Percentiles rank a stretch among this genome's conserved stretches.
These are phyloP conservation scores for Drosophila kikkawai DNA, from an alignment of 1,140 invertebrate genomes.

Conservation along the genomic window DNA sequence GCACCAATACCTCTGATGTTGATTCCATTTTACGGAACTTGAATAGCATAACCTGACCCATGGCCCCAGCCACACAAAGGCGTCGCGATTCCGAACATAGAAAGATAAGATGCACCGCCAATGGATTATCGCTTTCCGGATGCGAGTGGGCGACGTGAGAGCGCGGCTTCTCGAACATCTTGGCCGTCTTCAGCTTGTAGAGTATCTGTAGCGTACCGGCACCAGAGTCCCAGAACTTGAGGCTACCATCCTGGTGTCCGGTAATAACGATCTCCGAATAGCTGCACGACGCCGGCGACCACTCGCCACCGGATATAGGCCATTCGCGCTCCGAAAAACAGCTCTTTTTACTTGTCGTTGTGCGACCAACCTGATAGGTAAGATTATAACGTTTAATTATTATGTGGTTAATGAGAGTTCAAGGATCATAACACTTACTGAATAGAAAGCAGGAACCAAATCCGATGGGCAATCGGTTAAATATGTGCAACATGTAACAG, in stretches of 20 bases:
- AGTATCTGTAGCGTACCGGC: constrained; percentile 96
- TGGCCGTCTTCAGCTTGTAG: constrained; percentile 99
- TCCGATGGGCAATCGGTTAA: constrained; percentile 98
- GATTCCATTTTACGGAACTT: constrained; percentile 97
- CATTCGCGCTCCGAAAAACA: constrained; percentile 98
- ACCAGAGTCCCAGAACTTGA: constrained; percentile 99
- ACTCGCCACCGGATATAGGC: constrained; percentile 97
- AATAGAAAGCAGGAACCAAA: constrained; percentile 95
- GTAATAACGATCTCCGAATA: constrained; percentile 99
- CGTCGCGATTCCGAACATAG: constrained; percentile 96
- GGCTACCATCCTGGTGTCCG: constrained; percentile 97
- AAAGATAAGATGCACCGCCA: constrained; percentile 96
- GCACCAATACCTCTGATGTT: constrained; percentile 92
- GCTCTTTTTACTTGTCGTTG: constrained; percentile 88
- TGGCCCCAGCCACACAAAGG: constrained; percentile 94
- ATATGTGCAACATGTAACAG: constrained; percentile 98
- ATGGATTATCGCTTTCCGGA: constrained; percentile 92
- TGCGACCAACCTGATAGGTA: constrained; percentile 84
- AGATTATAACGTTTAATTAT: neutral
- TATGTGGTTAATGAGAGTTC: neutral
- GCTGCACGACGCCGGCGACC: constrained; percentile 96
- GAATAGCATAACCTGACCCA: constrained; percentile 97
- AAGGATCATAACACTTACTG: constrained; percentile 74
- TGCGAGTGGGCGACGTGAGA: constrained; percentile 77
- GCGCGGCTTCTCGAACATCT: constrained; percentile 94